phyloP scores from a whole-genome alignment of 2,113 vertebrate species.

The Hydrochoerus hydrochaeris region DNA sequence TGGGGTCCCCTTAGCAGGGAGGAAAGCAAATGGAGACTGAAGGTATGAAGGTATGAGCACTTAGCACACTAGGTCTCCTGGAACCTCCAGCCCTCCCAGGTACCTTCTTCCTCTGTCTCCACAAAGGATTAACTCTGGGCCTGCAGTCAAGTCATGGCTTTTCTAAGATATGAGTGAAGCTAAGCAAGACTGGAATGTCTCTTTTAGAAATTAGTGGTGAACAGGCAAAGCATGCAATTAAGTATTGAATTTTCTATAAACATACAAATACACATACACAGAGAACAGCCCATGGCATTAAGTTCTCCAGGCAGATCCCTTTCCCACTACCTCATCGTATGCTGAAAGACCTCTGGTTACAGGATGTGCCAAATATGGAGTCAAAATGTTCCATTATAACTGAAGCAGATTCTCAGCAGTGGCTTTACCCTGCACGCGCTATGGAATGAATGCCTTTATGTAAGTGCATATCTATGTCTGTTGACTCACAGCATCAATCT shows the following conservation, averaged over 20 bases:
- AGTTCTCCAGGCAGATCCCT: neutral
- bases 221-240: conserved; percentile 62
- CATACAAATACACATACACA: conserved; percentile 16
- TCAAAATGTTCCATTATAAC: neutral
- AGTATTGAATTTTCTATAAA: conserved; percentile 66
- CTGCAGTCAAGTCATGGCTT: neutral
- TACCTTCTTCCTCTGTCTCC: neutral
- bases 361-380: neutral
- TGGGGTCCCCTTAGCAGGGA: neutral
- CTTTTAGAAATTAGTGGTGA: conserved; percentile 69
- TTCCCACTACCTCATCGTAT: conserved; percentile 2
- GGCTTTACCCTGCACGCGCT: neutral
- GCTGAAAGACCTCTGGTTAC: neutral
- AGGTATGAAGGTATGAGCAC: too few relatives aligned
- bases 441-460: neutral
- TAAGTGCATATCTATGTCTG: neutral
- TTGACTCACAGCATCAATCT: neutral
- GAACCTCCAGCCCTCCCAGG: neutral
- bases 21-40: neutral
- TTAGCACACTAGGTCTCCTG: neutral
- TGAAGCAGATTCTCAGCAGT: neutral
- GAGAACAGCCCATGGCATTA: conserved; percentile 16
- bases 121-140: neutral
- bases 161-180: conserved; percentile 36
- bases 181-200: conserved; percentile 47